Evolutionary conservation across 2,888 invertebrate genomes (phyloP).

Genomic region (Operophtera brumata): DNA sequence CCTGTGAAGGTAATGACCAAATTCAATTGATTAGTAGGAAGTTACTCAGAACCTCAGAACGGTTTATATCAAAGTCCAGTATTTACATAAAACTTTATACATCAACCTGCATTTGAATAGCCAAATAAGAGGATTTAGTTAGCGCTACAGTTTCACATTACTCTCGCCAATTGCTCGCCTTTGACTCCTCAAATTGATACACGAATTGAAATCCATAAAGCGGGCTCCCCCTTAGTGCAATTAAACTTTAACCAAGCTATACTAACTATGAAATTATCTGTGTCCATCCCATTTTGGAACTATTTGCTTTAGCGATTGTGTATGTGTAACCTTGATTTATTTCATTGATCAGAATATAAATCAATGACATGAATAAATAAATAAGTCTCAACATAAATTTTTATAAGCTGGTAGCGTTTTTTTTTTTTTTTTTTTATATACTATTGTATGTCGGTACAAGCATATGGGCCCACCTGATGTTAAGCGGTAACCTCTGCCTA

Average conservation of each 20-base stretch:
- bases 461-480: no score
- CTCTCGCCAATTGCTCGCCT: neutral
- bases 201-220: conserved; percentile 37
- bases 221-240: conserved; percentile 29
- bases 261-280: conserved; percentile 27
- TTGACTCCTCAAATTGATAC: conserved; percentile 27
- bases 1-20: no score
- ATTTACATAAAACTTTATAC: neutral
- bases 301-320: conserved; percentile 16
- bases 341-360: neutral
- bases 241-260: conserved; percentile 37
- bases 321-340: neutral
- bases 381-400: no score
- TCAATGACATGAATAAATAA: neutral
- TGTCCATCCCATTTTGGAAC: conserved; percentile 7
- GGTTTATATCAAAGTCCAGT: neutral
- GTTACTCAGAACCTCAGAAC: no score
- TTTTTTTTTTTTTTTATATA: no score
- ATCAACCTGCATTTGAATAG: neutral
- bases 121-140: conserved; percentile 1
- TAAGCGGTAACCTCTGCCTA: no score
- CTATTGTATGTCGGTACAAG: no score
- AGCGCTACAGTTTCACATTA: neutral
- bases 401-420: no score
- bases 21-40: no score